phyloP scores from a whole-genome alignment of 2,113 vertebrate genomes.

The Rhinoderma darwinii region DNA sequence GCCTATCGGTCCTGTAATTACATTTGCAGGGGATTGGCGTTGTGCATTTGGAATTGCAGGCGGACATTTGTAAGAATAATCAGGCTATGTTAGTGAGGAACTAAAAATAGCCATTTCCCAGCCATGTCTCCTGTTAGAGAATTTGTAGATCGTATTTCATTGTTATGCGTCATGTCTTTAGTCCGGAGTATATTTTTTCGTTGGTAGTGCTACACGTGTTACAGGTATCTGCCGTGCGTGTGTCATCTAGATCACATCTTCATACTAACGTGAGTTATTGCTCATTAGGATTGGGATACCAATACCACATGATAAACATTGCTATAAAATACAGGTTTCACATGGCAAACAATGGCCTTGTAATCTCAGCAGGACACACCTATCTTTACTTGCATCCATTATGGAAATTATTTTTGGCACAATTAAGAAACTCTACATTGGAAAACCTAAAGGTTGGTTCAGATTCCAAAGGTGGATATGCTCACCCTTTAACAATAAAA shows the following conservation, averaged over 20 bases:
- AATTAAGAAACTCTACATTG: too few relatives aligned
- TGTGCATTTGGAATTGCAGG: conserved; percentile 1
- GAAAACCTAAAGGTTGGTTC: too few relatives aligned
- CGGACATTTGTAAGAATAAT: conserved; percentile 21
- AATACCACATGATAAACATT: conserved; percentile 13
- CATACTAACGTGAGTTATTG: conserved; percentile 22
- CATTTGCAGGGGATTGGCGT: conserved; percentile 2
- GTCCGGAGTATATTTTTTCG: not conserved
- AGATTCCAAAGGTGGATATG: not conserved
- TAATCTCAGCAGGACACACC: conserved; percentile 15
- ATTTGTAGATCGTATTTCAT: conserved; percentile 17
- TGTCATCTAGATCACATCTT: conserved; percentile 8
- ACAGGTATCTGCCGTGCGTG: not conserved
- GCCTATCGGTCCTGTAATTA: conserved; percentile 12
- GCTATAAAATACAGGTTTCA: not conserved
- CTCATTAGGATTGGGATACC: conserved; percentile 26
- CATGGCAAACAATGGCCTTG: not conserved
- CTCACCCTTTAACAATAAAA: not conserved
- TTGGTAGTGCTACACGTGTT: conserved; percentile 9
- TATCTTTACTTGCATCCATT: not conserved
- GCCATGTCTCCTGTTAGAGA: not conserved
- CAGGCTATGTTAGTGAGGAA: not conserved
- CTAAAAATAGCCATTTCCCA: conserved; percentile 23
- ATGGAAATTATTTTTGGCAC: not conserved
- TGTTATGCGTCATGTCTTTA: not conserved